phyloP scores from a whole-genome alignment of 2,888 invertebrate genomes.

The Encarsia formosa region DNA sequence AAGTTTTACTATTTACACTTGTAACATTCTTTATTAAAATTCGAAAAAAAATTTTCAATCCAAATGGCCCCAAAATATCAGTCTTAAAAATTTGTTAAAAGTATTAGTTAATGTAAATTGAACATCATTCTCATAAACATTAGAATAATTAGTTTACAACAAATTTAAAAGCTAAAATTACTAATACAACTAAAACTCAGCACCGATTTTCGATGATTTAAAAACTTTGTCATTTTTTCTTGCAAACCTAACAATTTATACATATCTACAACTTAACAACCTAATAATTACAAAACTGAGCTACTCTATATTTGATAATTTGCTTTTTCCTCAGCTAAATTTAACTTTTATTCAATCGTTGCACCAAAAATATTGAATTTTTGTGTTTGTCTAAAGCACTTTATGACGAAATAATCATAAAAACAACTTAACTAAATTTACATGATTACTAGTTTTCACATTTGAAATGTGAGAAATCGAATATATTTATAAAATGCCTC shows the following conservation, averaged over 20 bases:
- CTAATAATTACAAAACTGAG: conserved; percentile 10
- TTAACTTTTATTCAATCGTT: no score
- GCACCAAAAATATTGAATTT: no score
- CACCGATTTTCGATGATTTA: conserved; percentile 5
- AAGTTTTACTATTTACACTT: conserved; percentile 4
- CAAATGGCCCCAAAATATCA: conserved; percentile 48
- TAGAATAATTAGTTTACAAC: background rate
- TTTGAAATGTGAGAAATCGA: no score
- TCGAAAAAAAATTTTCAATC: no score
- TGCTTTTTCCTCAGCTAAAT: no score
- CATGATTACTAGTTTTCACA: no score
- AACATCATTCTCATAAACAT: conserved; percentile 25
- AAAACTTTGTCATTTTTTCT: conserved; percentile 2
- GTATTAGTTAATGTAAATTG: conserved; percentile 38
- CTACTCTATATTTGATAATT: no score
- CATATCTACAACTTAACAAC: conserved; percentile 18
- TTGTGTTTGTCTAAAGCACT: no score
- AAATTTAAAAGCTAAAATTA: conserved; percentile 27
- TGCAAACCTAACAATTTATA: conserved; percentile 12
- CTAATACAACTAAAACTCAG: conserved; percentile 8
- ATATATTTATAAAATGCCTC: conserved; percentile 18
- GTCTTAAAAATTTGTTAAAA: conserved; percentile 42
- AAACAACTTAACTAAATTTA: no score
- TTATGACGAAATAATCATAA: no score
- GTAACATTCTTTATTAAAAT: no score